Percentiles rank a stretch among this genome's conserved stretches.
Conservation (phyloP, 2,797 vertebrate species). For the Gallinago stenura region DNA sequence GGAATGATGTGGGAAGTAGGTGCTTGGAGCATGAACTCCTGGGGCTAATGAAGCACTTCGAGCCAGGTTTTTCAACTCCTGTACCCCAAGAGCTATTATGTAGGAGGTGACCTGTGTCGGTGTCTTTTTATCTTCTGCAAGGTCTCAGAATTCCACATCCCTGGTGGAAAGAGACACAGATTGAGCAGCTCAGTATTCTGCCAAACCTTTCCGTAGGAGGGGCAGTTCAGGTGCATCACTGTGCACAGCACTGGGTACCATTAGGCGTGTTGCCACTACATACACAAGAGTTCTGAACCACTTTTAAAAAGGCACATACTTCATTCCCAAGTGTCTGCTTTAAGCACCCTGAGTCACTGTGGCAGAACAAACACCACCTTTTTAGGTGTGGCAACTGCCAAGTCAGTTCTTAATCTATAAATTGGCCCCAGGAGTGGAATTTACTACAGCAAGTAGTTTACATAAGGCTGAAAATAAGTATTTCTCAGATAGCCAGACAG, state of each 20-base stretch:
- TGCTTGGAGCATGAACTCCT: background rate
- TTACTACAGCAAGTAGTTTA: background rate
- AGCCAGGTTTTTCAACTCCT: background rate
- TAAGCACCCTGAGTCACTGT: background rate
- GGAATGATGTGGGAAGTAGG: background rate
- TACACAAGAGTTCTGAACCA: background rate
- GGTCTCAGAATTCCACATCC: background rate
- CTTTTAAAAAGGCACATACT: background rate
- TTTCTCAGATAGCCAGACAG: constrained; percentile 16
- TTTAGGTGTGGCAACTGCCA: constrained; percentile 37
- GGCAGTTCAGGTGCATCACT: background rate
- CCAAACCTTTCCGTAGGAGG: background rate
- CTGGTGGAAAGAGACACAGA: fast-evolving
- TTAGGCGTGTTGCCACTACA: background rate
- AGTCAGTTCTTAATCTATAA: constrained; percentile 17
- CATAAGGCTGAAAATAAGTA: background rate
- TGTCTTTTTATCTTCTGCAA: background rate
- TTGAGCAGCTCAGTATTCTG: background rate
- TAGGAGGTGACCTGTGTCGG: background rate
- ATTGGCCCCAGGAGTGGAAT: constrained; percentile 6
- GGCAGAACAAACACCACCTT: background rate
- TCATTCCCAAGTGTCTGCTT: background rate
- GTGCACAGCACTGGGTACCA: background rate
- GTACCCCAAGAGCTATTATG: background rate
- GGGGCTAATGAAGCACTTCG: background rate